Evolutionary conservation across 2,888 invertebrate genomes (phyloP).

Genomic region (Abrostola tripartita): DNA sequence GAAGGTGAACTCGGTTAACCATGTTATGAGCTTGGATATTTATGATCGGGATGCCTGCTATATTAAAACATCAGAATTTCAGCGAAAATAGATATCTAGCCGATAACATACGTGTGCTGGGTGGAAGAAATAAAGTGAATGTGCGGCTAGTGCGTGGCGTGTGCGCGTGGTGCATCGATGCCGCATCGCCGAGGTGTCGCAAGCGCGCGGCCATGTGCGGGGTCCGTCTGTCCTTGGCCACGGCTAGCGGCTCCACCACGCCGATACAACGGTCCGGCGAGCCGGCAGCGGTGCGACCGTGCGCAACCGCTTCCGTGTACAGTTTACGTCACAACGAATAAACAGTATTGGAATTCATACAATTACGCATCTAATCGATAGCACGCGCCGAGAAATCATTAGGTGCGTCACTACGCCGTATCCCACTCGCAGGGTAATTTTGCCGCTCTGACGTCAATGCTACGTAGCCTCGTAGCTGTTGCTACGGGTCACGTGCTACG

Average conservation of each 20-base stretch:
- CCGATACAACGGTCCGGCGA: slow-evolving; percentile 60
- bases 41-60: not conserved
- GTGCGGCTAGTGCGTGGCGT: slow-evolving; percentile 27
- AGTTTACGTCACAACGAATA: slow-evolving; percentile 66
- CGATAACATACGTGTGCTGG: slow-evolving; percentile 5
- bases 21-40: slow-evolving; percentile 49
- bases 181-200: slow-evolving; percentile 69
- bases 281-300: slow-evolving; percentile 67
- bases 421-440: slow-evolving; percentile 58
- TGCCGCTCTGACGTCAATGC: slow-evolving; percentile 76
- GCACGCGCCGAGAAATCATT: slow-evolving; percentile 56
- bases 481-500: slow-evolving; percentile 70
- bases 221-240: slow-evolving; percentile 77
- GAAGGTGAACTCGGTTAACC: slow-evolving; percentile 69
- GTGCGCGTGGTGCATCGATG: slow-evolving; percentile 45
- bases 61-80: not conserved
- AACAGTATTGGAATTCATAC: slow-evolving; percentile 53
- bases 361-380: slow-evolving; percentile 65
- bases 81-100: not conserved
- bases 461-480: slow-evolving; percentile 60
- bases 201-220: slow-evolving; percentile 69
- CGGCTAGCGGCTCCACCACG: slow-evolving; percentile 60
- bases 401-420: slow-evolving; percentile 60
- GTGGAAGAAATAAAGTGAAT: slow-evolving; percentile 34
- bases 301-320: slow-evolving; percentile 81